A percentile compares a stretch with the other conserved stretches of the same genome.
These are phyloP conservation scores for Oasisia sp. DNA, from an alignment of 2,888 invertebrate species.

Conservation along the genomic window DNA sequence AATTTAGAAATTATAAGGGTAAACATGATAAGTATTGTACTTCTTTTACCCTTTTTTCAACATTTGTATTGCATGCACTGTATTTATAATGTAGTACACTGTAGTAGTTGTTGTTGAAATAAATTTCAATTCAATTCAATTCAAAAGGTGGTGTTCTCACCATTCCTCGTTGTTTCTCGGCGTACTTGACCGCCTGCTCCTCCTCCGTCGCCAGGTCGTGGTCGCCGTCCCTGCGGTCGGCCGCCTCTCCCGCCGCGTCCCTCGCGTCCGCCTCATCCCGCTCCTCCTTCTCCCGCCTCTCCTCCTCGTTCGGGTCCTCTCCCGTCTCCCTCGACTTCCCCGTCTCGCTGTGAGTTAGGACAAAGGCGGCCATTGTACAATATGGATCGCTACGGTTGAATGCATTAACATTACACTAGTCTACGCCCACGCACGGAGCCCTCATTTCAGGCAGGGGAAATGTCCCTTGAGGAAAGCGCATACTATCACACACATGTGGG, in stretches of 20 bases:
- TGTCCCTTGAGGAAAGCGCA: too few species aligned
- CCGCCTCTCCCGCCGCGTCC: not conserved
- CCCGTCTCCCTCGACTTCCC: not conserved
- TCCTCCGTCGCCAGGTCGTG: not conserved
- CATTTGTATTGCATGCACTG: too few species aligned
- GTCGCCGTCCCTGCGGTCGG: not conserved
- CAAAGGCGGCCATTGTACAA: not conserved
- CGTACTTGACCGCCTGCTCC: not conserved
- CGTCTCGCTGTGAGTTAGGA: not conserved
- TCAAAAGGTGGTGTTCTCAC: not conserved
- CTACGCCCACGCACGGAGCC: too few species aligned
- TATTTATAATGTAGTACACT: too few species aligned
- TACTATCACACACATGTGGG: too few species aligned
- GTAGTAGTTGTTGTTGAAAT: too few species aligned
- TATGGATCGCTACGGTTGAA: not conserved
- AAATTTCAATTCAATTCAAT: too few species aligned
- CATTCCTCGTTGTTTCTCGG: not conserved
- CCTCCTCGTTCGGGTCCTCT: not conserved
- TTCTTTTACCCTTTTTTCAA: too few species aligned
- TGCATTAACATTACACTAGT: not conserved
- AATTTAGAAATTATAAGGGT: too few species aligned
- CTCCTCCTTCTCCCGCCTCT: not conserved
- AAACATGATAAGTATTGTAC: too few species aligned
- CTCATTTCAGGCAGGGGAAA: too few species aligned
- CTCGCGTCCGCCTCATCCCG: not conserved